Evolutionary conservation across 2,888 invertebrate genomes (phyloP).

Genomic region (Cephus pygmeus): DNA sequence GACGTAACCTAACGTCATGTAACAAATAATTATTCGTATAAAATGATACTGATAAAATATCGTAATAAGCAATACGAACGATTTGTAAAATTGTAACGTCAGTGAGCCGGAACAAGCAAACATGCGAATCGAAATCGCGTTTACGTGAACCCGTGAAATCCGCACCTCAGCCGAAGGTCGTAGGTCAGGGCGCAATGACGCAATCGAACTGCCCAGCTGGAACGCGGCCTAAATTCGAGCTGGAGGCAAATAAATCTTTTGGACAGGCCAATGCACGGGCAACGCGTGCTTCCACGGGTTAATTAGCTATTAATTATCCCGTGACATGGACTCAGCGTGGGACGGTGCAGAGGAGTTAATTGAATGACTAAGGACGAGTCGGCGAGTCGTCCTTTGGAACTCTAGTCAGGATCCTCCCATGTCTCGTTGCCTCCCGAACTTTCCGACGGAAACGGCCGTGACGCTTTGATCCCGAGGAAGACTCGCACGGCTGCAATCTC

Average conservation of each 20-base stretch:
- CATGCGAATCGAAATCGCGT: too few species aligned
- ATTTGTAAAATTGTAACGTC: too few species aligned
- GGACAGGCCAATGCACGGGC: conserved; percentile 19
- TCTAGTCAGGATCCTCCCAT: conserved; percentile 8
- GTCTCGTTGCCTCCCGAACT: too few species aligned
- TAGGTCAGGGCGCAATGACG: too few species aligned
- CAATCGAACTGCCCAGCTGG: too few species aligned
- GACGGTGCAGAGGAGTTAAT: conserved; percentile 31
- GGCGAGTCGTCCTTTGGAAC: not conserved
- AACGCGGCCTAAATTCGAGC: too few species aligned
- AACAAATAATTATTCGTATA: not conserved
- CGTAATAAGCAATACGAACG: not conserved
- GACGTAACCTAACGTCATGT: not conserved
- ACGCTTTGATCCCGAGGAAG: too few species aligned
- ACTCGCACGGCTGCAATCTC: too few species aligned
- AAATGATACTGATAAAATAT: not conserved
- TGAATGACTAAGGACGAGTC: conserved; percentile 31
- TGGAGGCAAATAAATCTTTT: conserved; percentile 26
- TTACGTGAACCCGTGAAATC: too few species aligned
- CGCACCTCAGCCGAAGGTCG: too few species aligned
- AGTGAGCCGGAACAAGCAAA: too few species aligned
- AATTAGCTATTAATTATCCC: conserved; percentile 43
- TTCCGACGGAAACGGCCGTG: too few species aligned
- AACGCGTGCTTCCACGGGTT: conserved; percentile 28
- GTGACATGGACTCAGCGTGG: conserved; percentile 22